Percentiles rank a stretch among this genome's conserved stretches.
Evolutionary conservation across 1,140 invertebrate genomes (phyloP).

Genomic region (Ericerus pela): DNA sequence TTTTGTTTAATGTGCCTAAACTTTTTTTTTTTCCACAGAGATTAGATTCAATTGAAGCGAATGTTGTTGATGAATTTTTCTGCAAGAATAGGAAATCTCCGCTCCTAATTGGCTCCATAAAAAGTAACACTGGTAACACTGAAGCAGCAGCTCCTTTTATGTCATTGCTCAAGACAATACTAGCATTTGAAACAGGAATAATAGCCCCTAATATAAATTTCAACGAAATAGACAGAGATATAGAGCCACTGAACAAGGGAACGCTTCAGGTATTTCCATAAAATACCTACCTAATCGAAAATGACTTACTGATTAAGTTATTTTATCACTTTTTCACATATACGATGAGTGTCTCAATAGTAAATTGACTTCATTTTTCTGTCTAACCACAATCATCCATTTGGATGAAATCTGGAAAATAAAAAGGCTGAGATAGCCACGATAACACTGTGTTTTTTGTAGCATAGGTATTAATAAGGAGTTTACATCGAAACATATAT

Average conservation of each 20-base stretch:
- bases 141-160: slow-evolving; percentile 47
- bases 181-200: slow-evolving; percentile 40
- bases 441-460: too few relatives aligned
- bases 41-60: slow-evolving; percentile 18
- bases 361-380: too few relatives aligned
- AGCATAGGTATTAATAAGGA: too few relatives aligned
- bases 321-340: background rate
- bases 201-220: slow-evolving; percentile 50
- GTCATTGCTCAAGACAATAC: slow-evolving; percentile 37
- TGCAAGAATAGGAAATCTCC: slow-evolving; percentile 32
- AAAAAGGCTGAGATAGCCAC: too few relatives aligned
- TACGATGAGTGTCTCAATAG: too few relatives aligned
- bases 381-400: too few relatives aligned
- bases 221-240: slow-evolving; percentile 31
- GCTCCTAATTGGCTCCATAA: slow-evolving; percentile 53
- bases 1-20: too few relatives aligned
- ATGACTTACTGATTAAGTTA: background rate
- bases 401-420: too few relatives aligned
- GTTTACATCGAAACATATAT: too few relatives aligned
- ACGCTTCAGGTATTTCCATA: background rate
- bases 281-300: background rate
- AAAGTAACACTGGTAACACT: slow-evolving; percentile 59
- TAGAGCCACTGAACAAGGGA: slow-evolving; percentile 35
- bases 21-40: too few relatives aligned
- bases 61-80: slow-evolving; percentile 18